Evolutionary conservation across 2,888 invertebrate genomes (phyloP), one percentile per base, ranked within the genome.

Genomic region (Torymus texanus): DNA sequence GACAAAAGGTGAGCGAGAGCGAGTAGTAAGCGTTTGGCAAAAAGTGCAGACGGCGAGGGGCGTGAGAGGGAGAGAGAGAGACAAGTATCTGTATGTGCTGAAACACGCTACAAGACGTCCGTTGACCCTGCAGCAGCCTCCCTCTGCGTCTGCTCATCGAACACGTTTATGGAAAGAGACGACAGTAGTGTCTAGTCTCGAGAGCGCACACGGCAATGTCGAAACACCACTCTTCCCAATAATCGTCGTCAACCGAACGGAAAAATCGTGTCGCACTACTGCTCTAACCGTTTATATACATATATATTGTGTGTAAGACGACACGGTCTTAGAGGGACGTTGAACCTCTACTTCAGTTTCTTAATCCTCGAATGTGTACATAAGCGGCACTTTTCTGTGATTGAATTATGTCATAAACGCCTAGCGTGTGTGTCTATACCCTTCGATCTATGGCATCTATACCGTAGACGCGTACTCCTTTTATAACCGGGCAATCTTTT

Each of bases 361-460:
- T 63, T 63, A 73, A 63, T 24, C 24, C 53, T 55, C 53, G 51
- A 0, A 12, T 16, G 50, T 18, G 29, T 12, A n/a, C 55, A 18
- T 14, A 41, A 59, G 71, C 71, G 68, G 56, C 51, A 61, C 63
- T 71, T 76, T 58, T 41, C 41, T 41, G 41, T 65, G 65, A 76
- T 76, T 66, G 61, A 78, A 78, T 78, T 78, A 73, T 73, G 72
- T 78, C 67, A 78, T 58, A 65, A 65, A 41, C 41, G 41, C 41
- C 41, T 41, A 16, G 58, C 58, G 24, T 61, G 61, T 62, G 63
- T n/a, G 21, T 41, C 41, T 41, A 41, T 41, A 41, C 41, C 41
- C n/a, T 72, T 56, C 29, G 70, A 63, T 70, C 41, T 14, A 21
- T 14, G 65, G 53, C 51, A 66, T 66, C 66, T 21, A 21, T 12